Evolutionary conservation across 2,113 vertebrate genomes (phyloP).

Genomic region (Reinhardtius hippoglossoides): DNA sequence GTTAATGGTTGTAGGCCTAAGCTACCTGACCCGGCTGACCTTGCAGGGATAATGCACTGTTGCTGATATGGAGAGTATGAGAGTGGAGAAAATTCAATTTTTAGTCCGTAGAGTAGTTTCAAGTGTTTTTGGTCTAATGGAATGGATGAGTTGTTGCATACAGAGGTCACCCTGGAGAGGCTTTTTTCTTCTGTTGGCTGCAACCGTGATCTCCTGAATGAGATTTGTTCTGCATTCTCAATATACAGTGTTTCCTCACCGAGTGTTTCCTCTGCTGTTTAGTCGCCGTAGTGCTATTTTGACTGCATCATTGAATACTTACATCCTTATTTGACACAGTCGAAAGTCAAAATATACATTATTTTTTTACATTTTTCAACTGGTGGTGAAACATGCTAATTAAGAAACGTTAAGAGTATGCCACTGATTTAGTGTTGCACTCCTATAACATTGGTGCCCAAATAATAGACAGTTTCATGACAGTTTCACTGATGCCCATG

Average conservation of each 20-base stretch:
- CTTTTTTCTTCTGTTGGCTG: slow-evolving; percentile 25
- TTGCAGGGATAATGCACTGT: slow-evolving; percentile 74
- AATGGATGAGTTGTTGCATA: slow-evolving; percentile 62
- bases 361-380: background rate
- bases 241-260: slow-evolving; percentile 7
- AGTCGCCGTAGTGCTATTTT: background rate
- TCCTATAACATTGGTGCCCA: too few species aligned
- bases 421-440: too few species aligned
- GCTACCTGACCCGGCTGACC: slow-evolving; percentile 69
- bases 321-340: background rate
- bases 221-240: slow-evolving; percentile 43
- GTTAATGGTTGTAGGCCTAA: slow-evolving; percentile 55
- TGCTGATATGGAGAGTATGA: slow-evolving; percentile 73
- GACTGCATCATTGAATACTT: background rate
- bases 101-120: slow-evolving; percentile 72
- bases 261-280: slow-evolving; percentile 10
- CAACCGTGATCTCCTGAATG: slow-evolving; percentile 44
- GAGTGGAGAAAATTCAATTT: slow-evolving; percentile 76
- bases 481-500: too few species aligned
- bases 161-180: slow-evolving; percentile 66
- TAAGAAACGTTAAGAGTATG: background rate
- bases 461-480: too few species aligned
- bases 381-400: background rate
- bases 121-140: slow-evolving; percentile 77
- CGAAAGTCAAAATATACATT: background rate